Base-by-base conservation (phyloP, 2,113 vertebrate genomes). In the Neodontobutis hainanensis region DNA sequence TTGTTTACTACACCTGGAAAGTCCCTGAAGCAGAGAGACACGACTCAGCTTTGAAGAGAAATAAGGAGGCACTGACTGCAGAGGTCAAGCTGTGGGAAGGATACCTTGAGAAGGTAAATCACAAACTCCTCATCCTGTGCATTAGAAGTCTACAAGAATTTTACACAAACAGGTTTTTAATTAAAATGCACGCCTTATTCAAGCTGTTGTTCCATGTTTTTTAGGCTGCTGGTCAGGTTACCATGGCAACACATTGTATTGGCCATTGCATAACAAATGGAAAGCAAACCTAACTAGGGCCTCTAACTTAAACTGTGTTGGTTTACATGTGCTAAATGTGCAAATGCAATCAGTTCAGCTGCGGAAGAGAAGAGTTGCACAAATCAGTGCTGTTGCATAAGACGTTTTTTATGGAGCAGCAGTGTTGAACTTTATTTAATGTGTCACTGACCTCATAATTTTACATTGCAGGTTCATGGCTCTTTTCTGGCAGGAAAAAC, bases 31-130 rank as follows among this genome's bases (percentile, higher is more conserved):
- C 4, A 2, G 92, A 94, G 90, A 83, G 88, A 16, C 90, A 88
- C 1, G 89, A 93, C 10, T 85, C 87, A 5, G 85, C 92, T 4
- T 0, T 87, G 16, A 50, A 90, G 68, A 88, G 92, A 61, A 85
- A 92, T 72, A 68, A 4, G 14, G 87, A 91, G 19, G 57, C 35
- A 2, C 63, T 92, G 53, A 19, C 1, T 0, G 5, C 42, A 1
- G 92, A 94, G 58, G 0, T 92, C 34, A 76, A 85, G 42, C 61
- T 92, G 34, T 94, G 92, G 92, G 91, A 94, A 48, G 73, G 77
- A n/a, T 87, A 94, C 73, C 15, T 93, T 65, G 4, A 75, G 53
- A 87, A 89, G 87, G 92, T 91, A 67, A 60, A 19, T 8, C 9
- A 46, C 14, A 2, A 50, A 9, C 6, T 43, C 10, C 8, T 16